Percentiles rank a stretch among this genome's conserved stretches.
Conservation (phyloP, 2,888 invertebrate genomes). For the Agrochola lota region DNA sequence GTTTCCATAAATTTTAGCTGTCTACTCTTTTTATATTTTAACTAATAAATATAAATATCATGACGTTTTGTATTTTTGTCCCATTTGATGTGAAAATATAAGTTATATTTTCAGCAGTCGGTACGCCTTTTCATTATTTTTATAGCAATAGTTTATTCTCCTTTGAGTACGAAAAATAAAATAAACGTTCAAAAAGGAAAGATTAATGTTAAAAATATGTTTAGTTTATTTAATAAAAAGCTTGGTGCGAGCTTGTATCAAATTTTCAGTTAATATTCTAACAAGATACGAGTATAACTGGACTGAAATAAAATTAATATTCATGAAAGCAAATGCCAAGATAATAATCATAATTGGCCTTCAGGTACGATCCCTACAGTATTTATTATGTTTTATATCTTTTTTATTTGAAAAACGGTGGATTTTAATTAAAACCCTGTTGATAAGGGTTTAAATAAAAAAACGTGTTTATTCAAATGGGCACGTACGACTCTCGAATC, state of each 20-base stretch:
- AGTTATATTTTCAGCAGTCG: neutral
- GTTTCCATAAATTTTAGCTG: conserved; percentile 14
- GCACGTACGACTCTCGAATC: neutral
- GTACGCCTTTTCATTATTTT: neutral
- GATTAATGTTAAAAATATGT: conserved; percentile 4
- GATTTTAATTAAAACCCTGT: conserved; percentile 22
- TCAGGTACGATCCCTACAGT: conserved; percentile 27
- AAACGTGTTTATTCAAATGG: neutral
- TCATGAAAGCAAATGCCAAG: conserved; percentile 49
- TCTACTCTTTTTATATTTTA: neutral
- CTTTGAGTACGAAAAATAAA: neutral
- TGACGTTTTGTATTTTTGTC: neutral
- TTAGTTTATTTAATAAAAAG: neutral
- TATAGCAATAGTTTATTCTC: neutral
- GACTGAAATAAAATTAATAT: conserved; percentile 48
- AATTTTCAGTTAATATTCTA: conserved; percentile 2
- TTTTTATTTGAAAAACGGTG: conserved; percentile 27
- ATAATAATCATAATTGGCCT: conserved; percentile 55
- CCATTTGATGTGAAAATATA: neutral
- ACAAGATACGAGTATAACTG: conserved; percentile 29
- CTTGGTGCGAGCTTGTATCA: neutral
- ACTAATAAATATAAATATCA: conserved; percentile 23
- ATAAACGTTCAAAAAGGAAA: neutral
- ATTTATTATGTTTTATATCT: conserved; percentile 38
- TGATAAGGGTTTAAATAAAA: conserved; percentile 3